Base-by-base conservation (phyloP, 1,140 invertebrate species). In the Heliconius hermathena region DNA sequence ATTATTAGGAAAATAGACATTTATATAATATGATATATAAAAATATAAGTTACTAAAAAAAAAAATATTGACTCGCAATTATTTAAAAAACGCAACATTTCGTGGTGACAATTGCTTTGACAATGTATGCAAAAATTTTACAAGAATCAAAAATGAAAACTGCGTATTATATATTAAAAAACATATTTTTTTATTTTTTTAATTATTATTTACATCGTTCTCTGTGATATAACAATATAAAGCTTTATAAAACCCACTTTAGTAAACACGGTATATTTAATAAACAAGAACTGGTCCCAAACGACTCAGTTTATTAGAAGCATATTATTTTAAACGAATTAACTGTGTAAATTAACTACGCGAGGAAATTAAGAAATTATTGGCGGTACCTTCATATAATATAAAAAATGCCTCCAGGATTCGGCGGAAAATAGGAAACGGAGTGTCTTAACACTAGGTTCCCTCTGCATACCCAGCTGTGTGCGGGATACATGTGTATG, bases 1-100 rank as follows among this genome's bases (percentile, higher is more conserved):
- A 60, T 60, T 22, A 60, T 16, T 60, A 60, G n/a, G 54, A 60
- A 60, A 60, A 66, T 66, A 66, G 22, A 66, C 60, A 26, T 66
- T 66, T 66, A 29, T 66, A 66, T 11, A 66, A 26, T 26, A 66
- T 6, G 8, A 60, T 22, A 66, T 66, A 66, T 66, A 66, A 66
- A 66, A 26, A 66, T 66, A 66, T 29, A 26, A 29, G 9, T 2
- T 22, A 22, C 20, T 6, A 36, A 36, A 54, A 54, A n/a, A 60
- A 22, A 60, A 4, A 22, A 60, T 60, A 60, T 22, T 9, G 8
- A 1, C 2, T 60, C 8, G n/a, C 20, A 60, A 60, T 26, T 22
- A 60, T 60, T 57, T n/a, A 3, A 60, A 26, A 13, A 60, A 60
- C 8, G 0, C 3, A 22, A 20, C 41, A 46, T 52, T 18, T 52